Evolutionary conservation across 1,140 invertebrate species (phyloP).

Genomic region (Drosophila asahinai): DNA sequence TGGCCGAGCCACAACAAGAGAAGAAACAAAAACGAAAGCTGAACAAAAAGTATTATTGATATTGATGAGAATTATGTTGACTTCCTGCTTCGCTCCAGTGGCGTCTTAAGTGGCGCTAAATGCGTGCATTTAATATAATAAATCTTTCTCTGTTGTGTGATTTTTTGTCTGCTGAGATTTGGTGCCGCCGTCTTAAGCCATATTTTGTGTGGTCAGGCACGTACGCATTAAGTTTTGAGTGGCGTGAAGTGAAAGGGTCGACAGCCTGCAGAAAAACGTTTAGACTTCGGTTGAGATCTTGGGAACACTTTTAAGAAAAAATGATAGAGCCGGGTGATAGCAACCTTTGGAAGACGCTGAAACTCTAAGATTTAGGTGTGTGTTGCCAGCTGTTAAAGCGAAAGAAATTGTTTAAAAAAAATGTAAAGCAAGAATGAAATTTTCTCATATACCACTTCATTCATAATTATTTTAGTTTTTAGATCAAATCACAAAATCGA

Average conservation of each 20-base stretch:
- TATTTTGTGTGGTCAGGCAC: constrained; percentile 70
- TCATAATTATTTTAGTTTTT: not conserved
- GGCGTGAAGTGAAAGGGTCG: constrained; percentile 77
- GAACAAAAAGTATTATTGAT: constrained; percentile 76
- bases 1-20: constrained; percentile 22
- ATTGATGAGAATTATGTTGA: constrained; percentile 81
- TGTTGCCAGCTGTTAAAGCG: not conserved
- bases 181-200: constrained; percentile 55
- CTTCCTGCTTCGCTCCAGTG: constrained; percentile 72
- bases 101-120: constrained; percentile 81
- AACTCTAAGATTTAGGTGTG: constrained; percentile 21
- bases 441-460: not conserved
- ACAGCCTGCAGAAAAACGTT: constrained; percentile 64
- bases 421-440: not conserved
- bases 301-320: constrained; percentile 19
- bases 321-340: constrained; percentile 13
- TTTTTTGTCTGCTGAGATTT: constrained; percentile 26
- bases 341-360: constrained; percentile 16
- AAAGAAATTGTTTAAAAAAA: not conserved
- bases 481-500: too few relatives aligned
- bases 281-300: constrained; percentile 11
- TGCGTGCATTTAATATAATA: constrained; percentile 81
- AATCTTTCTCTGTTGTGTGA: constrained; percentile 61
- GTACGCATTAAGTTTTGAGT: constrained; percentile 68
- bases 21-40: constrained; percentile 65